Evolutionary conservation across 2,113 vertebrate species (phyloP).

Genomic region (Platycercus adscitus): DNA sequence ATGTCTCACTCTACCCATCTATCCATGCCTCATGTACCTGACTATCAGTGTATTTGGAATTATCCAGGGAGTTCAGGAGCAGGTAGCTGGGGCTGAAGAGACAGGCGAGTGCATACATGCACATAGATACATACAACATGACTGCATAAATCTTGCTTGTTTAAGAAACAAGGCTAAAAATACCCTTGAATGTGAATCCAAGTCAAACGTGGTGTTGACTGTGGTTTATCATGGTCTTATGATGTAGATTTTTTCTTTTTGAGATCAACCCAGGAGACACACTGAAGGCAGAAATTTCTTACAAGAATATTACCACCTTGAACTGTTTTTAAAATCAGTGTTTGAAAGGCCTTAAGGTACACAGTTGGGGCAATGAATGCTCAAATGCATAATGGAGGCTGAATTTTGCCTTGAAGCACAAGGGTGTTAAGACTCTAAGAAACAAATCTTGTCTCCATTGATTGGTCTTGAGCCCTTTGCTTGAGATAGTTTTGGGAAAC

Average conservation of each 20-base stretch:
- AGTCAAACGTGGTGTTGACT: neutral
- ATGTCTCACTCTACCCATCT: neutral
- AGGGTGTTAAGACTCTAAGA: neutral
- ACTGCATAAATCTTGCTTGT: neutral
- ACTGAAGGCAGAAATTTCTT: neutral
- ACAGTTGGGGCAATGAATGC: neutral
- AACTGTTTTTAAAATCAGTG: neutral
- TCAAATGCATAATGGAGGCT: neutral
- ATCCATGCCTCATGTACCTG: neutral
- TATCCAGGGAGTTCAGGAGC: neutral
- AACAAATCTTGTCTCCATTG: neutral
- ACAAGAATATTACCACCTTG: neutral
- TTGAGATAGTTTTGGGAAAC: neutral
- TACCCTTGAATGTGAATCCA: neutral
- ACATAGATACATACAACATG: neutral
- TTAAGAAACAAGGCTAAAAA: conserved; percentile 1
- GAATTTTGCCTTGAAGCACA: neutral
- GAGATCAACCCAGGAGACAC: neutral
- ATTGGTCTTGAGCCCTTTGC: neutral
- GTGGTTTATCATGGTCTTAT: neutral
- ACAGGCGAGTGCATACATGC: neutral
- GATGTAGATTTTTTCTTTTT: neutral
- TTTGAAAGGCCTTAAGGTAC: neutral
- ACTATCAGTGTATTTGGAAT: neutral
- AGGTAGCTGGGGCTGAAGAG: neutral